phyloP scores from a whole-genome alignment of 2,888 invertebrate species.

The Stramonita haemastoma region DNA sequence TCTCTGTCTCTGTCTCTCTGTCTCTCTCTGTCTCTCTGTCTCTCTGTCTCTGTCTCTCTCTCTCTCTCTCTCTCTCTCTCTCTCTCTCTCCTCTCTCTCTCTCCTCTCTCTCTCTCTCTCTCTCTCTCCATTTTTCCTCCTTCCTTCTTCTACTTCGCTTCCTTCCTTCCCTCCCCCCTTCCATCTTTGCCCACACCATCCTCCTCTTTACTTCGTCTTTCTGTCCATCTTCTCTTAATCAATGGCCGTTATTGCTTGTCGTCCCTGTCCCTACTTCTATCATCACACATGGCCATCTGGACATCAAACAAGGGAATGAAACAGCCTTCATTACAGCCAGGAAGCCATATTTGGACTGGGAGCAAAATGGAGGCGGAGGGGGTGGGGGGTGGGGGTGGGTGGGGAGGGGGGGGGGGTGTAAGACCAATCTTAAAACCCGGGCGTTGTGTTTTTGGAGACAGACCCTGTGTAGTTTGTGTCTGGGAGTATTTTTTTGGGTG shows the following conservation, averaged over 20 bases:
- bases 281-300: neutral
- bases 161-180: too few relatives aligned
- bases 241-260: neutral
- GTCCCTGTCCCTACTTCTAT: neutral
- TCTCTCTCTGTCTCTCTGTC: too few relatives aligned
- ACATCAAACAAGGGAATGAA: slow-evolving; percentile 2
- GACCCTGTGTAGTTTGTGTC: too few relatives aligned
- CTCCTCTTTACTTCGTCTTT: neutral
- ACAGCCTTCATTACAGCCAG: neutral
- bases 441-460: neutral
- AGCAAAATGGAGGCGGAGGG: too few relatives aligned
- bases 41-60: too few relatives aligned
- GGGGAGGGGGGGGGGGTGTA: neutral
- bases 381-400: too few relatives aligned
- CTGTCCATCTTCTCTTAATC: neutral
- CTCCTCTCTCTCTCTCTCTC: too few relatives aligned
- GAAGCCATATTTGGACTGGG: neutral
- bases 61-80: too few relatives aligned
- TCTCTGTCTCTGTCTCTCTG: too few relatives aligned
- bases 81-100: too few relatives aligned
- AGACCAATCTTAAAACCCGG: neutral
- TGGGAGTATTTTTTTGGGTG: neutral
- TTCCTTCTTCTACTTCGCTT: neutral
- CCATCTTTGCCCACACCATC: too few relatives aligned
- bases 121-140: neutral